Conservation (phyloP, 2,797 vertebrate species). For the Pagetopsis macropterus region DNA sequence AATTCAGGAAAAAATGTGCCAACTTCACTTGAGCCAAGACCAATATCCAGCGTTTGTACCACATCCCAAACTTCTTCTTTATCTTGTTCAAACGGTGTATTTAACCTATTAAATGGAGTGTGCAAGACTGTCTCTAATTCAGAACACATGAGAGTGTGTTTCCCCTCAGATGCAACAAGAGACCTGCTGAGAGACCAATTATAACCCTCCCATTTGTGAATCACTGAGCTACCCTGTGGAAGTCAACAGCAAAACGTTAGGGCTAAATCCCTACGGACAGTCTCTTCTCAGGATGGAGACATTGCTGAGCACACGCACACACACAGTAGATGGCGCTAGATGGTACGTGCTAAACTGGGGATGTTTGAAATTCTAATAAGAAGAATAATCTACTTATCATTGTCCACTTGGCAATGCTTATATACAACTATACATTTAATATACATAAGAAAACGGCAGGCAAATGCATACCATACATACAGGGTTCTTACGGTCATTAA, state of each 20-base stretch:
- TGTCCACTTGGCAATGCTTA: background rate
- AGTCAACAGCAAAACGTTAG: slow-evolving; percentile 12
- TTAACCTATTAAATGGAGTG: slow-evolving; percentile 2
- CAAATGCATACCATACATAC: background rate
- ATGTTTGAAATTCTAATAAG: background rate
- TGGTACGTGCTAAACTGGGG: slow-evolving; percentile 2
- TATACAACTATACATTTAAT: background rate
- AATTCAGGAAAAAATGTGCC: background rate
- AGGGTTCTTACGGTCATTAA: too few relatives aligned
- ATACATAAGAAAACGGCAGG: background rate
- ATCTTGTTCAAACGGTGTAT: background rate
- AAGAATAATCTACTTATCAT: background rate
- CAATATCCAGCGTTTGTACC: background rate
- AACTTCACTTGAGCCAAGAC: background rate
- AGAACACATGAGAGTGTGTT: slow-evolving; percentile 35
- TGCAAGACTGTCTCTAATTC: slow-evolving; percentile 3
- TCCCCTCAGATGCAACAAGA: slow-evolving; percentile 14
- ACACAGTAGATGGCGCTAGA: slow-evolving; percentile 73
- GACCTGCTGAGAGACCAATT: slow-evolving; percentile 17
- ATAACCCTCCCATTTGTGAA: slow-evolving; percentile 34
- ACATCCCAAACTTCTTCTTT: slow-evolving; percentile 7
- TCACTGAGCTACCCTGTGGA: background rate
- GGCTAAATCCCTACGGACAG: slow-evolving; percentile 3
- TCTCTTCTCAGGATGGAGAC: background rate
- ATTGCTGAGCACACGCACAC: background rate